Base-by-base conservation (phyloP, 2,797 vertebrate species). In the Hoplostethus atlanticus region DNA sequence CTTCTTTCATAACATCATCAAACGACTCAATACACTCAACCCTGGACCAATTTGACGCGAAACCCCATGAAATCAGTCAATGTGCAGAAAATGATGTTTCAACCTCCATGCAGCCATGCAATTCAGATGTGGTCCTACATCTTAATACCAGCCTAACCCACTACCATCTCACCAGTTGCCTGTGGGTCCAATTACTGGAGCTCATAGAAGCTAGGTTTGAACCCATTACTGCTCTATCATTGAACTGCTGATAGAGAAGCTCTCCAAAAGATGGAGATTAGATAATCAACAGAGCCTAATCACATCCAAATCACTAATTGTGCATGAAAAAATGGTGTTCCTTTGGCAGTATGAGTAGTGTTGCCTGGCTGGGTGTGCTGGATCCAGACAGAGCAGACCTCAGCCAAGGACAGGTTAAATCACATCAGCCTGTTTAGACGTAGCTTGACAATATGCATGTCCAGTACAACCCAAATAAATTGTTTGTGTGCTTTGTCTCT, bases 1-100 rank as follows among this genome's bases (percentile, higher is more conserved):
- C 62, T 78, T 89, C 75, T 87, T 90, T 93, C 88, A 90, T 85
- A 90, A 90, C 85, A 88, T 88, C 82, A 90, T 92, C 89, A 92
- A 92, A 88, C 64, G 80, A 87, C 84, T 91, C 85, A 84, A 81
- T 86, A 84, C 86, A 80, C 82, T 85, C 85, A 84, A 83, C 87
- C 71, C 70, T 83, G 57, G 73, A 80, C 81, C 87, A 91, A 87
- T 91, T 93, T 89, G 83, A 91, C 34, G 60, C 71, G 57, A 93
- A 94, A 87, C 75, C 68, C 84, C 77, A 70, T 92, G 89, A 92
- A 89, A 94, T 92, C 85, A 87, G 80, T 71, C 85, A 85, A 87
- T 76, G 74, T 68, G 76, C 80, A 90, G 83, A 90, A 93, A 93
- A 90, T 87, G 56, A 92, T 88, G 77, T 88, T 85, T 83, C 81